These are phyloP conservation scores for Diacarnus erythraeanus DNA, from an alignment of 37 sponge, comb jelly and placozoan genomes.

Conservation along the genomic window DNA sequence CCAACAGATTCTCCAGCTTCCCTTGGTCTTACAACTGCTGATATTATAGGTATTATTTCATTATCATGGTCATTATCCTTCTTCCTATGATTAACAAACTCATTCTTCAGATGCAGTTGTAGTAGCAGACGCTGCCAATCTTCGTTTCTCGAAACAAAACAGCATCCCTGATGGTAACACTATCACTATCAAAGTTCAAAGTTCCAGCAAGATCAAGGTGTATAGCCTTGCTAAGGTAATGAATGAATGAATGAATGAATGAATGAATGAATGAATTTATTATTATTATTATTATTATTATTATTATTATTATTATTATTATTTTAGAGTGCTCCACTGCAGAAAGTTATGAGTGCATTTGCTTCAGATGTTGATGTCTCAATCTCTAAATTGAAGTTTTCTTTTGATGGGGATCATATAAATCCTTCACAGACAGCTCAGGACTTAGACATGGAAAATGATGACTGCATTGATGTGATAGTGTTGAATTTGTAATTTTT, in stretches of 20 bases:
- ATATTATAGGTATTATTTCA: constrained; percentile 55
- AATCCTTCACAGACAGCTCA: constrained; percentile 50
- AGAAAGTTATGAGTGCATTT: constrained; percentile 56
- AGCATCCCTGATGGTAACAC: not conserved
- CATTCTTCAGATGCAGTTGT: constrained; percentile 3
- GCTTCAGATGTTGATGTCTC: constrained; percentile 45
- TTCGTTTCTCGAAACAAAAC: not conserved
- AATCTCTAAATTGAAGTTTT: constrained; percentile 36
- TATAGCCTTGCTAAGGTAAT: constrained; percentile 23
- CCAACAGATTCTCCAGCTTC: constrained; percentile 35
- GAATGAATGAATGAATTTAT: too few species aligned
- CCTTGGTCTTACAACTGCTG: constrained; percentile 55
- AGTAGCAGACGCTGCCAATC: not conserved
- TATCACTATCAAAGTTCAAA: constrained; percentile 53
- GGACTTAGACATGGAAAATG: constrained; percentile 75
- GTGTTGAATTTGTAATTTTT: not conserved
- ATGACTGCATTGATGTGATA: constrained; percentile 76
- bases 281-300: too few species aligned
- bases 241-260: too few species aligned
- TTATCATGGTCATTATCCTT: not conserved
- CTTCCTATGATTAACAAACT: too few species aligned
- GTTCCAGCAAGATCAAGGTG: constrained; percentile 19
- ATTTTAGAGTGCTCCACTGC: constrained; percentile 62
- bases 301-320: too few species aligned
- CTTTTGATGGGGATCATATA: constrained; percentile 80